A percentile compares a stretch with the other conserved stretches of the same genome.
Evolutionary conservation across 2,113 vertebrate genomes (phyloP).

Genomic region (Brachionichthys hirsutus): DNA sequence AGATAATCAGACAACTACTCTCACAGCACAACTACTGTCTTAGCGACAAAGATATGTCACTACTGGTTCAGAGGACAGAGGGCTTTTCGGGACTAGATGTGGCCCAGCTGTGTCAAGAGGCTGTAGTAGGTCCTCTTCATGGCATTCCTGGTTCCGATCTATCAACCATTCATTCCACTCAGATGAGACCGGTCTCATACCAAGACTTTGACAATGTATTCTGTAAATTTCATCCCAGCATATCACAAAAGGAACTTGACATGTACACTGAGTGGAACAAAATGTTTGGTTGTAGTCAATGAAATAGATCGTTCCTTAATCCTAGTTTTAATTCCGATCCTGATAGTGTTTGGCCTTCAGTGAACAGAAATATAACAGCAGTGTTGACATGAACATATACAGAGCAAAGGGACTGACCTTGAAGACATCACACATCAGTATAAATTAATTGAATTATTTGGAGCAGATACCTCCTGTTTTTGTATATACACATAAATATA

Average conservation of each 20-base stretch:
- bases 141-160: constrained; percentile 90
- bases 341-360: constrained; percentile 66
- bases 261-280: constrained; percentile 99
- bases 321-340: constrained; percentile 18
- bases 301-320: constrained; percentile 61
- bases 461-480: constrained; percentile 80
- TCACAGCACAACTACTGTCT: constrained; percentile 99
- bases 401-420: constrained; percentile 72
- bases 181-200: constrained; percentile 96
- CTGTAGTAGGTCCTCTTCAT: constrained; percentile 90
- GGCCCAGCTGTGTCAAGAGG: constrained; percentile 96
- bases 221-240: constrained; percentile 99
- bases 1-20: constrained; percentile 99
- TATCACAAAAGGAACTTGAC: constrained; percentile 99
- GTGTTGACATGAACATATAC: constrained; percentile 75
- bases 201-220: constrained; percentile 99
- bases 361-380: constrained; percentile 80
- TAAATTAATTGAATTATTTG: constrained; percentile 81
- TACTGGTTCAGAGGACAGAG: constrained; percentile 97
- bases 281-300: constrained; percentile 99
- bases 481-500: constrained; percentile 67
- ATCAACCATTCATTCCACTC: constrained; percentile 91
- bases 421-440: constrained; percentile 80
- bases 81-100: constrained; percentile 97
- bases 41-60: constrained; percentile 97